Percentiles rank a stretch among this genome's conserved stretches.
Evolutionary conservation across 2,797 vertebrate genomes (phyloP).

Genomic region (Anas acuta): DNA sequence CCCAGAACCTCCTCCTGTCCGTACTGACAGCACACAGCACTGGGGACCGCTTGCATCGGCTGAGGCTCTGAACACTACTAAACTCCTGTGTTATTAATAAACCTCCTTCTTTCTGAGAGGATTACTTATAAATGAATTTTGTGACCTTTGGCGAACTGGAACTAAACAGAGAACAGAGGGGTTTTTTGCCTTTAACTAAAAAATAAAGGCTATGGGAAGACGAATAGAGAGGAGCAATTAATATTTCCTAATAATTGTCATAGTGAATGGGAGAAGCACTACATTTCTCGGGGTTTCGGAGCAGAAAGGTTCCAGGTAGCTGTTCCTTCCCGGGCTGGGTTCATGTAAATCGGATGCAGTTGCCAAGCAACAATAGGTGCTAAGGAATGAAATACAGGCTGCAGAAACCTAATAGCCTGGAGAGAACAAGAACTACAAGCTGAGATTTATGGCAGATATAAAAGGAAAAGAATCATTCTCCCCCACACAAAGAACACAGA

Average conservation of each 20-base stretch:
- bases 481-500: slow-evolving; percentile 36
- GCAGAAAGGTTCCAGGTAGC: slow-evolving; percentile 60
- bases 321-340: slow-evolving; percentile 47
- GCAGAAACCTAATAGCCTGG: slow-evolving; percentile 68
- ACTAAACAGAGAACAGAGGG: not conserved
- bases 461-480: slow-evolving; percentile 48
- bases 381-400: slow-evolving; percentile 72
- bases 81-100: slow-evolving; percentile 45
- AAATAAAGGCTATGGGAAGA: slow-evolving; percentile 32
- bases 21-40: not conserved
- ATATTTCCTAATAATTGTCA: slow-evolving; percentile 59
- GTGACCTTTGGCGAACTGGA: slow-evolving; percentile 29
- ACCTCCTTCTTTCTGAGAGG: slow-evolving; percentile 19
- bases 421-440: slow-evolving; percentile 68
- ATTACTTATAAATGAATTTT: slow-evolving; percentile 45
- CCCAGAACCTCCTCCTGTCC: not conserved
- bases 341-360: slow-evolving; percentile 67
- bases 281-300: slow-evolving; percentile 6
- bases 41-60: not conserved
- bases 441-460: slow-evolving; percentile 65
- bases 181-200: not conserved
- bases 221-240: slow-evolving; percentile 40
- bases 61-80: not conserved
- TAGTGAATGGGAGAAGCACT: not conserved
- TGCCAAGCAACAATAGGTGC: slow-evolving; percentile 74